Evolutionary conservation across 2,888 invertebrate species (phyloP), one percentile per base, ranked within the genome.

Genomic region (Lacanobia oleracea): DNA sequence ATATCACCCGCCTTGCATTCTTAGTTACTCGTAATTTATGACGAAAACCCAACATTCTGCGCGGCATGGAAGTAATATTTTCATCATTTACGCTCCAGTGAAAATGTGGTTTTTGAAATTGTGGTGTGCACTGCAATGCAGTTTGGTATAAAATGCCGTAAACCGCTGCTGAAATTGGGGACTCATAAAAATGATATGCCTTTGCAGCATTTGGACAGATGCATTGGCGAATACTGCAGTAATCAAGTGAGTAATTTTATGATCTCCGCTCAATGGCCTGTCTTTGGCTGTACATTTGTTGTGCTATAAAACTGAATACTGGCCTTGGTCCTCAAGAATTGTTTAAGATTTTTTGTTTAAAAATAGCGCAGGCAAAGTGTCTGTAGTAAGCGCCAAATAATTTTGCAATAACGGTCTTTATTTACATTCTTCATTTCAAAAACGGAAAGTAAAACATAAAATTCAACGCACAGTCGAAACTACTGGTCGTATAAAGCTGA

Each of bases 1-100:
- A n/a, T 40, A 48, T 45, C 33, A 33, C 37, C 16, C 33, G n/a
- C 23, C 14, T 40, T 43, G 56, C 59, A 68, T 76, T 54, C 27
- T 43, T n/a, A n/a, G 16, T 56, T 45, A n/a, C n/a, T n/a, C n/a
- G n/a, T n/a, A 66, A 78, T 78, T 68, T 80, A 77, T 70, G 54
- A 59, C 57, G 21, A 27, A 61, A 65, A 65, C 48, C 50, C 43
- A 27, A 43, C 45, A 64, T 62, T 53, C 50, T 18, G 48, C 23
- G 33, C 60, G 18, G 43, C 45, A 48, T 12, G 18, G 45, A 27
- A 2, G 68, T n/a, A 37, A 74, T 40, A 64, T 62, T 57, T 62
- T 50, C 51, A 66, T 66, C 37, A 65, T 51, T 51, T 23, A 63
- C 18, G 67, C 63, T 75, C n/a, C 57, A 67, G 50, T 80, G 63